Conservation (phyloP, 2,888 invertebrate genomes). For the Torymus tubicola region DNA sequence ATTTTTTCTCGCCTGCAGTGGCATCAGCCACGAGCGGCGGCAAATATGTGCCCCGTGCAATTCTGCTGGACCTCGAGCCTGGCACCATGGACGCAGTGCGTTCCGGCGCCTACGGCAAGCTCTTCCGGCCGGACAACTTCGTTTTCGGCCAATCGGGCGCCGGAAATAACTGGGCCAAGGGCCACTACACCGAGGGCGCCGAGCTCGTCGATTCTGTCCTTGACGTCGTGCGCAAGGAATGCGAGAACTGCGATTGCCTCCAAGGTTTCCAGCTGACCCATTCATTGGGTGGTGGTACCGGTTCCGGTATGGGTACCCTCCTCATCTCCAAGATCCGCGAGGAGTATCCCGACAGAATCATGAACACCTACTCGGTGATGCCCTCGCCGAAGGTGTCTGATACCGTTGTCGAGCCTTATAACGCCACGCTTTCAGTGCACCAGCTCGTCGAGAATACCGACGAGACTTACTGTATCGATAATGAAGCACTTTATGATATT, state of each 20-base stretch:
- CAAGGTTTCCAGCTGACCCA: slow-evolving; percentile 92
- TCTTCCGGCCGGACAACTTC: slow-evolving; percentile 83
- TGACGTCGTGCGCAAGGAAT: slow-evolving; percentile 91
- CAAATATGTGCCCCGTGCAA: slow-evolving; percentile 82
- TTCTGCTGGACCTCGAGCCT: slow-evolving; percentile 83
- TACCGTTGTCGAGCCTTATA: slow-evolving; percentile 95
- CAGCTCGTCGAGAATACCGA: slow-evolving; percentile 95
- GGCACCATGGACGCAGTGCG: slow-evolving; percentile 85
- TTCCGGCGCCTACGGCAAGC: slow-evolving; percentile 81
- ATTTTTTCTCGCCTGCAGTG: slow-evolving; percentile 72
- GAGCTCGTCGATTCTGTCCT: slow-evolving; percentile 90
- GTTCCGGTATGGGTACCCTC: slow-evolving; percentile 88
- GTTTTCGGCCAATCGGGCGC: slow-evolving; percentile 79
- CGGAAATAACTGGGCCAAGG: slow-evolving; percentile 81
- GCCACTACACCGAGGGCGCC: slow-evolving; percentile 96
- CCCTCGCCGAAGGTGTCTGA: slow-evolving; percentile 93
- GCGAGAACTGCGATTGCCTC: slow-evolving; percentile 94
- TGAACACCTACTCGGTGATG: slow-evolving; percentile 86
- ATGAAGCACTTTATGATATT: slow-evolving; percentile 95
- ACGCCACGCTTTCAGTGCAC: slow-evolving; percentile 92
- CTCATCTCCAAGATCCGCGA: slow-evolving; percentile 93
- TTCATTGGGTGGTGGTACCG: slow-evolving; percentile 88
- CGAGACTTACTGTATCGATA: slow-evolving; percentile 94
- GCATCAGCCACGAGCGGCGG: slow-evolving; percentile 81
- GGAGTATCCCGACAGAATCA: slow-evolving; percentile 91